These are phyloP conservation scores for Oreochromis spilurus DNA, from an alignment of 2,113 vertebrate genomes.

Conservation along the genomic window DNA sequence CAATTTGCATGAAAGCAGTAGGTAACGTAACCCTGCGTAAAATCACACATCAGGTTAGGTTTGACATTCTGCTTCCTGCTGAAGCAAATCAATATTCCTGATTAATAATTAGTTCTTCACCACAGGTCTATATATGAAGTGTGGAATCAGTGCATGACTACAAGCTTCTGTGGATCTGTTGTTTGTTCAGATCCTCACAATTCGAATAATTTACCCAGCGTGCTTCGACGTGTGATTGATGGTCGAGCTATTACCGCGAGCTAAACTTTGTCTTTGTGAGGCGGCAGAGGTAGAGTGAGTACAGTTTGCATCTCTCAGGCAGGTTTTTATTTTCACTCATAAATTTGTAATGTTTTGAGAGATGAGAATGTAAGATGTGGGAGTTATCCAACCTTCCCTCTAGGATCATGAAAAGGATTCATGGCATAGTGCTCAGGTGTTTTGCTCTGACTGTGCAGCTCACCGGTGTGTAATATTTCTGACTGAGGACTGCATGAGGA, in stretches of 20 bases:
- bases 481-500: neutral
- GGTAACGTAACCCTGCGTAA: neutral
- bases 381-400: constrained; percentile 8
- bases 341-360: constrained; percentile 33
- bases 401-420: constrained; percentile 24
- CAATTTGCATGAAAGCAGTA: neutral
- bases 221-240: neutral
- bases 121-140: neutral
- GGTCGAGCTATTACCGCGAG: neutral
- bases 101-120: neutral
- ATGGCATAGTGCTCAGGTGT: neutral
- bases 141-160: neutral
- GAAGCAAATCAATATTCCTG: neutral
- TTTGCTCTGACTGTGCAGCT: neutral
- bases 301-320: neutral
- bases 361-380: neutral
- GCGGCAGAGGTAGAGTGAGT: neutral
- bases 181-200: neutral
- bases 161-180: neutral
- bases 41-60: neutral
- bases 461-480: neutral
- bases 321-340: constrained; percentile 23
- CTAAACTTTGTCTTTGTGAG: neutral
- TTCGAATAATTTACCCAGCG: neutral
- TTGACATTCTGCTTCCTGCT: neutral